Evolutionary conservation across 2,797 vertebrate genomes (phyloP), one percentile per base, ranked within the genome.

Genomic region (Euphonia xanthogaster): DNA sequence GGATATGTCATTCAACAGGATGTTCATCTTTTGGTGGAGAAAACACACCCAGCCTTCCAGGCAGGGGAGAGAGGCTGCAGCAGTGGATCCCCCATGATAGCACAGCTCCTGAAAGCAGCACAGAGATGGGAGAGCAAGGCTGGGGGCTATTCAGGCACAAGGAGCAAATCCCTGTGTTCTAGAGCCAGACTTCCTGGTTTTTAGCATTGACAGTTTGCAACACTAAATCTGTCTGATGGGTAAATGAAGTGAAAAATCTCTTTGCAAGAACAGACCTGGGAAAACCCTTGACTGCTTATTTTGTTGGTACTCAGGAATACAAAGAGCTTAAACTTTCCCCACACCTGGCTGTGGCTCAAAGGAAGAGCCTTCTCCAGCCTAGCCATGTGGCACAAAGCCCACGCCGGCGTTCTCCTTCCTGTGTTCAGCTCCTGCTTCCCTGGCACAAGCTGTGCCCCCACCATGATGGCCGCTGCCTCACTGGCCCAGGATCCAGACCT

Each of bases 391-490:
- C 60, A 76, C 2, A 3, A 63, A 88, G 33, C 47, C 70, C 77
- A 54, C 31, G 14, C 9, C 44, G 62, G 31, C 4, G 0, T 63
- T 78, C 8, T 67, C 18, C 31, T 77, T 23, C 50, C 47, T 8
- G 12, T 1, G 4, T 31, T 37, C 2, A 12, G 53, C 53, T 71
- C 1, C 0, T 9, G 9, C 62, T 55, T 79, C 33, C 61, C 27
- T 45, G n/a, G 17, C 17, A 1, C 9, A 23, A 75, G 27, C 74
- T 3, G 2, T 73, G n/a, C 4, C 25, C 6, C 22, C 23, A 15
- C 55, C 22, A 7, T 0, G 0, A 30, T 0, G 0, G 27, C 33
- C 14, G 3, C 48, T 61, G 47, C 40, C 62, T 0, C 2, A 27
- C 30, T 37, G 61, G 31, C 55, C 71, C 55, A 33, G 0, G 0